Evolutionary conservation across 2,113 vertebrate species (phyloP).

Genomic region (Oncorhynchus masou): DNA sequence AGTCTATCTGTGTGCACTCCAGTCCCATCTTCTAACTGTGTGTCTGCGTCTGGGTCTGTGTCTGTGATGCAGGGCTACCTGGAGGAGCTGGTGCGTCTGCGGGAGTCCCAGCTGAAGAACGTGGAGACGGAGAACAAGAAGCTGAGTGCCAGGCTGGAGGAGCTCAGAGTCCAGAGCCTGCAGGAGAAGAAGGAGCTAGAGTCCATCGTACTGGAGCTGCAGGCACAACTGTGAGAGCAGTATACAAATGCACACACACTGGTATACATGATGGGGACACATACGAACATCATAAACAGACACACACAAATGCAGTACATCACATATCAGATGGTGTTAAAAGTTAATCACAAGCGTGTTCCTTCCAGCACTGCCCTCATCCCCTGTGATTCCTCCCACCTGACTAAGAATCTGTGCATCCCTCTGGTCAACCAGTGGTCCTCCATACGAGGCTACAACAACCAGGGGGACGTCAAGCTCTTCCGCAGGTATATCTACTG

Average conservation of each 20-base stretch:
- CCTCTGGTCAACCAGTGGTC: slow-evolving; percentile 92
- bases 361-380: slow-evolving; percentile 85
- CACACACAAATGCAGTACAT: not conserved
- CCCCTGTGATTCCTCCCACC: slow-evolving; percentile 85
- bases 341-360: not conserved
- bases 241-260: not conserved
- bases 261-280: not conserved
- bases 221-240: slow-evolving; percentile 88
- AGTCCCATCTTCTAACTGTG: too few species aligned
- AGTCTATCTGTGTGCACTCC: too few species aligned
- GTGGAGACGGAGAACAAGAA: slow-evolving; percentile 90
- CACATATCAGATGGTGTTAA: not conserved
- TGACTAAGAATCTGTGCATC: slow-evolving; percentile 85
- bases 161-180: slow-evolving; percentile 85
- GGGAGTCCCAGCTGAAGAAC: slow-evolving; percentile 96
- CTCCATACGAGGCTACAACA: slow-evolving; percentile 69
- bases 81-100: slow-evolving; percentile 92
- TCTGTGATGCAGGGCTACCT: slow-evolving; percentile 82
- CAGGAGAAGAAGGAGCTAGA: slow-evolving; percentile 96
- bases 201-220: slow-evolving; percentile 90
- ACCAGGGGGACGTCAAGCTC: slow-evolving; percentile 81
- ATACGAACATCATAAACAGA: not conserved
- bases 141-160: slow-evolving; percentile 85
- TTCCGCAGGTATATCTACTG: slow-evolving; percentile 77
- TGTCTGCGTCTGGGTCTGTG: not conserved